Conservation (phyloP, 1,140 invertebrate genomes). For the Asbolus verrucosus region DNA sequence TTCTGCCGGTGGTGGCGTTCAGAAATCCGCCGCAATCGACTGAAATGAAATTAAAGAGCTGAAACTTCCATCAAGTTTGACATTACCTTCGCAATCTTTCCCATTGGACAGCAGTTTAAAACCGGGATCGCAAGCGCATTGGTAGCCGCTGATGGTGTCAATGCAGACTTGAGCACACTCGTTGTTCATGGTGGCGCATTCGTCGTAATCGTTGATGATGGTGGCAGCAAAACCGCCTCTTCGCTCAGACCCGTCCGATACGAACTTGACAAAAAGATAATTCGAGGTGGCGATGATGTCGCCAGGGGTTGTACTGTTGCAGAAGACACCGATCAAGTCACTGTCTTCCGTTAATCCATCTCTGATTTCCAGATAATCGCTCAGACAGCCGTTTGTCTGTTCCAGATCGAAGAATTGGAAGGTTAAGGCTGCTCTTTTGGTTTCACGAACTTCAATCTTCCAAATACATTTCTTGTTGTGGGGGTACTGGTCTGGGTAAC, state of each 20-base stretch:
- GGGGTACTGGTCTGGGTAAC: slow-evolving; percentile 95
- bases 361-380: slow-evolving; percentile 91
- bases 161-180: slow-evolving; percentile 95
- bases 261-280: slow-evolving; percentile 92
- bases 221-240: slow-evolving; percentile 93
- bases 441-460: slow-evolving; percentile 89
- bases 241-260: slow-evolving; percentile 96
- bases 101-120: slow-evolving; percentile 97
- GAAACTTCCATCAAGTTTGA: no score
- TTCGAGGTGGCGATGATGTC: slow-evolving; percentile 89
- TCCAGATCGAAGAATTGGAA: slow-evolving; percentile 90
- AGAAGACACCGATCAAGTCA: slow-evolving; percentile 89
- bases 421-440: slow-evolving; percentile 82
- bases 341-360: no score
- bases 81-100: slow-evolving; percentile 94
- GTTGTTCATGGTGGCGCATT: slow-evolving; percentile 72
- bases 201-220: slow-evolving; percentile 95
- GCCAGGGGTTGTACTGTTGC: slow-evolving; percentile 90
- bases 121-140: slow-evolving; percentile 94
- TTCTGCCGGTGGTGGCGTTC: slow-evolving; percentile 88
- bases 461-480: slow-evolving; percentile 95
- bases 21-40: slow-evolving; percentile 96
- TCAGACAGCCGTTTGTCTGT: slow-evolving; percentile 96
- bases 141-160: slow-evolving; percentile 95
- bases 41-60: no score